phyloP scores from a whole-genome alignment of 2,888 invertebrate genomes.

The Gymnosoma rotundatum region DNA sequence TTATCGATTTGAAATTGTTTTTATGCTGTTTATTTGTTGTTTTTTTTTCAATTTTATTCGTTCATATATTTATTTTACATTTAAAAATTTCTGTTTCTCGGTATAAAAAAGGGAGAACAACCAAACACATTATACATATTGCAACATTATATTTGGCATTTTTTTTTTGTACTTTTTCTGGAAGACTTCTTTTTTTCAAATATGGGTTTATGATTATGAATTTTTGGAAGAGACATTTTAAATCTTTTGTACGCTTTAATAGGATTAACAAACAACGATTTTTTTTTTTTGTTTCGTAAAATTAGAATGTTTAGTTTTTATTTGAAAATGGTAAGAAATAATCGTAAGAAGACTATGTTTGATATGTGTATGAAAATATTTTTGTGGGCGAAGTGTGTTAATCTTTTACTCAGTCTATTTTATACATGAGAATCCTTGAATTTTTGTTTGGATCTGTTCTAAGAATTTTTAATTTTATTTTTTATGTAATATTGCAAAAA shows the following conservation, averaged over 20 bases:
- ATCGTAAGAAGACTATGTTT: slow-evolving; percentile 19
- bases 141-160: slow-evolving; percentile 46
- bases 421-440: not conserved
- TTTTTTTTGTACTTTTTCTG: slow-evolving; percentile 4
- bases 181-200: slow-evolving; percentile 46
- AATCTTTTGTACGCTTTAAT: slow-evolving; percentile 65
- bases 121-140: slow-evolving; percentile 29
- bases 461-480: slow-evolving; percentile 25
- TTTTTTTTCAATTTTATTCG: slow-evolving; percentile 29
- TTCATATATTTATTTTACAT: slow-evolving; percentile 48
- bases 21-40: slow-evolving; percentile 48
- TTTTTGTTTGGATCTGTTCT: slow-evolving; percentile 17
- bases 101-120: slow-evolving; percentile 30
- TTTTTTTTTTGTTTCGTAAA: slow-evolving; percentile 14
- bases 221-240: slow-evolving; percentile 68
- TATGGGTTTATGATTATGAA: slow-evolving; percentile 69
- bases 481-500: not conserved
- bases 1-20: slow-evolving; percentile 75
- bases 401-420: slow-evolving; percentile 26
- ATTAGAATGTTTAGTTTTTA: slow-evolving; percentile 40
- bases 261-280: slow-evolving; percentile 59
- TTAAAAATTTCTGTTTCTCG: slow-evolving; percentile 48
- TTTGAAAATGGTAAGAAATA: slow-evolving; percentile 34
- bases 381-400: slow-evolving; percentile 42
- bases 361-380: slow-evolving; percentile 32